Percentiles rank a stretch among this genome's conserved stretches.
These are phyloP conservation scores for Matsumurasca onukii DNA, from an alignment of 1,140 invertebrate species.

Conservation along the genomic window DNA sequence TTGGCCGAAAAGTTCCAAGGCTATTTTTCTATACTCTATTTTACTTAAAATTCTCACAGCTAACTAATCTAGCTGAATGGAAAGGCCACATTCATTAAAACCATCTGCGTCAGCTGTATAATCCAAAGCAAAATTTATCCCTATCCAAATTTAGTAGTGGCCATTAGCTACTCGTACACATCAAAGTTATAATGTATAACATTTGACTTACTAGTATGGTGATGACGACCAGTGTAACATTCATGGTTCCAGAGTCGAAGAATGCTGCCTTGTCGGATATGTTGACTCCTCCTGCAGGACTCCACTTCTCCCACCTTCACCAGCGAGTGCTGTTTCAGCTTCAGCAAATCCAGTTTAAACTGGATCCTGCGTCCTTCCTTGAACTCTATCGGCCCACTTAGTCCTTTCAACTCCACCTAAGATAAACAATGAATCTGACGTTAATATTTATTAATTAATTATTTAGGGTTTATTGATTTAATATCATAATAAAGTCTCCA, in stretches of 20 bases:
- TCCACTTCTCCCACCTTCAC: conserved; percentile 70
- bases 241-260: conserved; percentile 58
- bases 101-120: no score
- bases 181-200: not conserved
- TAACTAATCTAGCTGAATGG: no score
- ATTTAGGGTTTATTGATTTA: no score
- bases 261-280: conserved; percentile 59
- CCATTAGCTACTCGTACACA: no score
- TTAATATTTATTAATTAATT: no score
- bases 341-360: conserved; percentile 76
- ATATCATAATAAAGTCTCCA: no score
- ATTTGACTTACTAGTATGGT: conserved; percentile 62
- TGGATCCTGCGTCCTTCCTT: conserved; percentile 71
- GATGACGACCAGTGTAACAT: conserved; percentile 65
- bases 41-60: no score
- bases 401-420: conserved; percentile 72
- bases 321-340: conserved; percentile 68
- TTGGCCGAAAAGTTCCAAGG: no score
- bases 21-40: no score
- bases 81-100: no score
- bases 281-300: conserved; percentile 55
- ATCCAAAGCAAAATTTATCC: no score
- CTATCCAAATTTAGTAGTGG: no score
- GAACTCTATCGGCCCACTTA: conserved; percentile 76
- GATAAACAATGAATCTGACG: not conserved